These are phyloP conservation scores for Clivina fossor DNA, from an alignment of 2,888 invertebrate genomes.

Conservation along the genomic window DNA sequence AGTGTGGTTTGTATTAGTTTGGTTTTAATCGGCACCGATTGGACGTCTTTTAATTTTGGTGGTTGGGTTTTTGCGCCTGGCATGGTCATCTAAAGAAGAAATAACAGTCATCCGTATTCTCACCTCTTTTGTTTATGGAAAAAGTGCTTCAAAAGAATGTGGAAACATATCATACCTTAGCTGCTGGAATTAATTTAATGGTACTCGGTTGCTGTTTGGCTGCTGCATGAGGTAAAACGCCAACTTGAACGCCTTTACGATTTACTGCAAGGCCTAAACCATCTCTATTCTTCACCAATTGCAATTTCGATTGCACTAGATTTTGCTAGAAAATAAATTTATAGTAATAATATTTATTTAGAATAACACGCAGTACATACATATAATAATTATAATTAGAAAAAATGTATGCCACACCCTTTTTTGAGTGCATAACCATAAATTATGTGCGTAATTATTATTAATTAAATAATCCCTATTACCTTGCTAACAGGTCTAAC, in stretches of 20 bases:
- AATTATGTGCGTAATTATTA: not conserved
- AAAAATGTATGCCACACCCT: not conserved
- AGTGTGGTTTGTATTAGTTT: conserved; percentile 49
- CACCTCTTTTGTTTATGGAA: too few species aligned
- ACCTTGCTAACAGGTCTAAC: conserved; percentile 61
- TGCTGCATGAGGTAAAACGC: conserved; percentile 48
- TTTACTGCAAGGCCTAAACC: conserved; percentile 50
- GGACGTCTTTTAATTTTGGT: conserved; percentile 33
- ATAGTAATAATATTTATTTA: not conserved
- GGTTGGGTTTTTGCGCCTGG: conserved; percentile 41
- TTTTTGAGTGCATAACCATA: not conserved
- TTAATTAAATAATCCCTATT: not conserved
- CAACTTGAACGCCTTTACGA: conserved; percentile 49
- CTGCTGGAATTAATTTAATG: conserved; percentile 42
- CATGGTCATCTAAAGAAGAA: conserved; percentile 22
- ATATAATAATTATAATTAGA: not conserved
- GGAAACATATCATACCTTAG: conserved; percentile 18
- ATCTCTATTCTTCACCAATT: conserved; percentile 50
- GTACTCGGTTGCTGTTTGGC: conserved; percentile 45
- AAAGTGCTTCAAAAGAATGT: conserved; percentile 19
- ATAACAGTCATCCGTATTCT: too few species aligned
- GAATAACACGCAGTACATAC: not conserved
- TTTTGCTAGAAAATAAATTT: conserved; percentile 32
- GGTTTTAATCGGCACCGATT: conserved; percentile 44
- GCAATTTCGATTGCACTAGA: conserved; percentile 50